Evolutionary conservation across 2,888 invertebrate species (phyloP), one percentile per base, ranked within the genome.

Genomic region (Cordylochernes scorpioides): DNA sequence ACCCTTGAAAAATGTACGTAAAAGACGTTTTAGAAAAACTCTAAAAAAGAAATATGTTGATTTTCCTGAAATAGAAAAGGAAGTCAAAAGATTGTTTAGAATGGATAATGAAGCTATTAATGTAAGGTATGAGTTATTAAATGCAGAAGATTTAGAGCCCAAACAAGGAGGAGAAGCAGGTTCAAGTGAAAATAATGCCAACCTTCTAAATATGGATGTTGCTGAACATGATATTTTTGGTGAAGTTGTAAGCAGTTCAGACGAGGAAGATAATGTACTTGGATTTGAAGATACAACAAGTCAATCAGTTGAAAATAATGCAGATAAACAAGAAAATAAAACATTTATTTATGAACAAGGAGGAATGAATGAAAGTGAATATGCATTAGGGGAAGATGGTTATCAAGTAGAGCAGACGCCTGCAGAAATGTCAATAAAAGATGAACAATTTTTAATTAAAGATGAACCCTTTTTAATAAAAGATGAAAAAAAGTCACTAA

Each of bases 11-110:
- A 94, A 94, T 57, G 78, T 86, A 0, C 62, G 91, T 7, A 75
- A 75, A 43, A 63, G 86, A 31, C 63, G 91, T 33, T 91, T 91
- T 47, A 64, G 91, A 18, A 88, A 88, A 58, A 88, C 86, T 0
- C 52, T 91, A 16, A 82, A 80, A 50, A 97, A 97, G 53, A 97
- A 94, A 55, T 80, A 75, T 55, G 78, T 80, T 2, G 91, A 91
- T 55, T 80, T 84, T 15, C 88, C 91, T 1, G 91, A 94, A 58
- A 84, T 91, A 39, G 94, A 97, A 49, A 88, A 88, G 51, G 94
- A 97, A 59, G 82, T 97, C 0, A 86, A 88, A 50, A 62, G 86
- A 21, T 57, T 97, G 31, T 58, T 97, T 6, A 61, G 86, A 39
- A 71, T 33, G 18, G 91, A 91, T 49, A 80, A 82, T 48, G 88